phyloP scores from a whole-genome alignment of 2,888 invertebrate genomes.

The Dione vanillae region DNA sequence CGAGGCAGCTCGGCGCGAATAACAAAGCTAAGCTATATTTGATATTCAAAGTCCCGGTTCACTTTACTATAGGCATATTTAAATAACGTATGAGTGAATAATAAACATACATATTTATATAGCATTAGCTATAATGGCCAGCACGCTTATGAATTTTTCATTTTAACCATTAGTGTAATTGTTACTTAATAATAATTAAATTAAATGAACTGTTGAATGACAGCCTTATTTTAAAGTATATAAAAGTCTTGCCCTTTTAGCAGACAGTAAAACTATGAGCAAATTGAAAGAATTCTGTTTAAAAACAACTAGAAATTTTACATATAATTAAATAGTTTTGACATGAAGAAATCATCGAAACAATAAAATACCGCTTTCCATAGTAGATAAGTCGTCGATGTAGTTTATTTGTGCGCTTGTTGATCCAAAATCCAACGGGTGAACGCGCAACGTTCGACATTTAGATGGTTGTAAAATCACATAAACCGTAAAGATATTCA shows the following conservation, averaged over 20 bases:
- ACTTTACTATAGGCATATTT: conserved; percentile 55
- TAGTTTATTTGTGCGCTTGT: conserved; percentile 70
- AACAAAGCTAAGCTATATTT: conserved; percentile 62
- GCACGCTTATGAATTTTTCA: not conserved
- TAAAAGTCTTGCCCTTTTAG: not conserved
- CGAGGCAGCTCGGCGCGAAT: conserved; percentile 60
- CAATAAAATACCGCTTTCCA: conserved; percentile 70
- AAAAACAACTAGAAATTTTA: not conserved
- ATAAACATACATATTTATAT: conserved; percentile 37
- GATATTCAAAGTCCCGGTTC: conserved; percentile 68
- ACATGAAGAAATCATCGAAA: conserved; percentile 10
- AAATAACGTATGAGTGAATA: conserved; percentile 38
- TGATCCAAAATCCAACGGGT: conserved; percentile 75
- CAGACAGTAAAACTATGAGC: not conserved
- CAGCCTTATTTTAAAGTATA: not conserved
- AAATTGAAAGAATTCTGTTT: not conserved
- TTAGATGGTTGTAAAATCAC: conserved; percentile 52
- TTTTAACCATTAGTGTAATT: conserved; percentile 12
- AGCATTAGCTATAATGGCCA: conserved; percentile 32
- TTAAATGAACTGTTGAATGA: not conserved
- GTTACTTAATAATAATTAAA: conserved; percentile 7
- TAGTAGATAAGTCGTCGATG: conserved; percentile 72
- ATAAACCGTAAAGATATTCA: conserved; percentile 59
- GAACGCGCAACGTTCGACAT: conserved; percentile 74
- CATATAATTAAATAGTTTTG: conserved; percentile 35